Base-by-base conservation (phyloP, 1,140 invertebrate genomes). In the Mizuhopecten yessoensis region DNA sequence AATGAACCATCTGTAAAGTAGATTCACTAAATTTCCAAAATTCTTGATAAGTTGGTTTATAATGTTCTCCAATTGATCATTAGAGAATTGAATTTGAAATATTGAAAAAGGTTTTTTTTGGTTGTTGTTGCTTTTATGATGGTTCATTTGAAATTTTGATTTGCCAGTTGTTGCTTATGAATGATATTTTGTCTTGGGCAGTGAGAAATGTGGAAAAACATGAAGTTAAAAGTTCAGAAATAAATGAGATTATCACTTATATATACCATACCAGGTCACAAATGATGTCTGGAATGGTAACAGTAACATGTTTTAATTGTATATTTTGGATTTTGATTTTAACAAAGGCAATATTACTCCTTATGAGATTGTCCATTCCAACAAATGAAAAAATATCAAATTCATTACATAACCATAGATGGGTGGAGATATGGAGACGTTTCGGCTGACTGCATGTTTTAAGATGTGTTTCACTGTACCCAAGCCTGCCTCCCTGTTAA, bases 401-500 rank as follows among this genome's bases (percentile, higher is more conserved):
- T 29, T 75, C 11, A 29, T 39, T 39, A 7, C 36, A 39, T n/a
- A 5, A 75, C 57, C 17, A 75, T 17, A 29, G 17, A 45, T 45
- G 42, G 9, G 17, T 75, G 1, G 9, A 75, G 57, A 29, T 75
- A 5, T 3, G 29, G 9, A 75, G 10, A 75, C 29, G 57, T 29
- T 39, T 39, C 9, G 5, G 57, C 57, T 11, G 29, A n/a, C 57
- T 29, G 57, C 57, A 75, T 75, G n/a, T n/a, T 75, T 75, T 75
- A 29, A 29, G 5, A 29, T 75, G n/a, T n/a, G 57, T 75, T 75
- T 29, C 57, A 75, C 57, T 75, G 57, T 75, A 29, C 11, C 5
- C 3, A 75, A 75, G 57, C 57, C 57, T 75, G 1, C 57, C 57
- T 0, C 5, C 88, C 90, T 86, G 75, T 89, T 89, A 33, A 90